phyloP scores from a whole-genome alignment of 2,113 vertebrate genomes.

The Chroicocephalus ridibundus region DNA sequence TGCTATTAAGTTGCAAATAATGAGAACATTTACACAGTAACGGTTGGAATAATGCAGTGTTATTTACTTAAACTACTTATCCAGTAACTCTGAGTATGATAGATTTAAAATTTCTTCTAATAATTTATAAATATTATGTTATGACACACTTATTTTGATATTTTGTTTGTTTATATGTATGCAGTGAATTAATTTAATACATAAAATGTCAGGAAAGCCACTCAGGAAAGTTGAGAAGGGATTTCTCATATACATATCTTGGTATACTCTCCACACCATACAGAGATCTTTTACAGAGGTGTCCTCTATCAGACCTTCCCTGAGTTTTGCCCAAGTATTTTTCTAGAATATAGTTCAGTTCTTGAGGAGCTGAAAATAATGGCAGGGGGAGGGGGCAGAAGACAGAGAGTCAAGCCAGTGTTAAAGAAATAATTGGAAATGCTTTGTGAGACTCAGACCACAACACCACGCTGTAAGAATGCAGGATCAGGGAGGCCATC shows the following conservation, averaged over 20 bases:
- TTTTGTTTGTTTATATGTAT: background rate
- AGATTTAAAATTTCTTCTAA: background rate
- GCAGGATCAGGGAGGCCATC: background rate
- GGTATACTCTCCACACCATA: fast-evolving
- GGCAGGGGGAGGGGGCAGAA: fast-evolving
- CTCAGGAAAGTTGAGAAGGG: background rate
- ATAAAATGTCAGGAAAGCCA: background rate
- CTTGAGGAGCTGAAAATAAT: background rate
- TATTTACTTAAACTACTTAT: slow-evolving; percentile 11
- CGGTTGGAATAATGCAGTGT: background rate
- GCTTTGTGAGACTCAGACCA: background rate
- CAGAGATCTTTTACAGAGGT: background rate
- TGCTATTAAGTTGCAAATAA: slow-evolving; percentile 12
- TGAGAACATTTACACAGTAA: background rate
- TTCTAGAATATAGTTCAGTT: background rate
- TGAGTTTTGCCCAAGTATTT: background rate
- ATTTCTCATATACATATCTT: fast-evolving
- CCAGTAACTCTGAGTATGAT: background rate
- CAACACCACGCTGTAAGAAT: background rate
- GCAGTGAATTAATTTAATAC: background rate
- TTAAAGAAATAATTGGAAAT: background rate
- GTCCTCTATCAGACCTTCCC: background rate
- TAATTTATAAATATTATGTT: background rate
- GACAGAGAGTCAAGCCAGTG: background rate
- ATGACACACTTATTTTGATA: background rate